These are phyloP conservation scores for Hoplodrina ambigua DNA, from an alignment of 2,888 invertebrate genomes.

Conservation along the genomic window DNA sequence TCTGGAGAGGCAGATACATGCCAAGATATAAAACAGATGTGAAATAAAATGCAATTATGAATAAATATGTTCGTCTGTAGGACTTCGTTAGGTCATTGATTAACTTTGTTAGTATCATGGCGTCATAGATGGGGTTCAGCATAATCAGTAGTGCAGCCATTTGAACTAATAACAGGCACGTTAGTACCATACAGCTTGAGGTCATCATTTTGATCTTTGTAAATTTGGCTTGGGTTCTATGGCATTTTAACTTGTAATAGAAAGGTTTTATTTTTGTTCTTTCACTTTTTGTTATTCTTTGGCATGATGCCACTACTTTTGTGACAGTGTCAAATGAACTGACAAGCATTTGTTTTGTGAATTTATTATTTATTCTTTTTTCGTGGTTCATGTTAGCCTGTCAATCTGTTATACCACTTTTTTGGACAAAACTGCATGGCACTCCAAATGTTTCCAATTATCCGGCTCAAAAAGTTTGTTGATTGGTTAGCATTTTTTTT, in stretches of 20 bases:
- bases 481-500: neutral
- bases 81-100: slow-evolving; percentile 66
- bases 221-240: slow-evolving; percentile 51
- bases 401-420: slow-evolving; percentile 43
- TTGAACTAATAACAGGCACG: slow-evolving; percentile 76
- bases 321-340: slow-evolving; percentile 67
- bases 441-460: neutral
- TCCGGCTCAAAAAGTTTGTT: neutral
- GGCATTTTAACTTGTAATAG: slow-evolving; percentile 64
- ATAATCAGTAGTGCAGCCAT: slow-evolving; percentile 78
- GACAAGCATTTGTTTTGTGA: slow-evolving; percentile 71
- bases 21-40: slow-evolving; percentile 77
- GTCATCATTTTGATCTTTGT: slow-evolving; percentile 76
- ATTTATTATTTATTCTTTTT: slow-evolving; percentile 69
- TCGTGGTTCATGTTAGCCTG: slow-evolving; percentile 39
- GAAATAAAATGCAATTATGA: slow-evolving; percentile 71
- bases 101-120: slow-evolving; percentile 70
- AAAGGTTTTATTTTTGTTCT: neutral
- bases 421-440: slow-evolving; percentile 15
- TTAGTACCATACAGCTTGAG: slow-evolving; percentile 71
- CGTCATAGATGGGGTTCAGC: slow-evolving; percentile 82
- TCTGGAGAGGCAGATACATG: slow-evolving; percentile 78
- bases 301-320: neutral
- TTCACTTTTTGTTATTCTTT: slow-evolving; percentile 34
- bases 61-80: slow-evolving; percentile 66